A percentile compares a stretch with the other conserved stretches of the same genome.
These are phyloP conservation scores for Eilema depressum DNA, from an alignment of 2,888 invertebrate genomes.

Conservation along the genomic window DNA sequence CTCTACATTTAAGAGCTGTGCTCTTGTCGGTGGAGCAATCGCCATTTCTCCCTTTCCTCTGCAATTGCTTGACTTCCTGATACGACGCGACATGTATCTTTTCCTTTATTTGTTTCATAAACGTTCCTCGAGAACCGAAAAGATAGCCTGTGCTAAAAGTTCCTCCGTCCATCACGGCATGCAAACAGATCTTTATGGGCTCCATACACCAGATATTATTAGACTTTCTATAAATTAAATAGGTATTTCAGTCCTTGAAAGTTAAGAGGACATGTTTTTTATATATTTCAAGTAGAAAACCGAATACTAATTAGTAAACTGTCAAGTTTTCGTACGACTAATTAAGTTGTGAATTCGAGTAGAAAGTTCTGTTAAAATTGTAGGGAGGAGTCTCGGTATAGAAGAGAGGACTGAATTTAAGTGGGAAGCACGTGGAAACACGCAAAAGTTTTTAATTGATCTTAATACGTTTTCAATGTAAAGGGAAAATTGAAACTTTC, in stretches of 20 bases:
- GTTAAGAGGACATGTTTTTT: neutral
- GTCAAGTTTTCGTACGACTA: slow-evolving; percentile 4
- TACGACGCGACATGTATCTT: too few species aligned
- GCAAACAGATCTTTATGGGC: too few species aligned
- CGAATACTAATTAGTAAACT: neutral
- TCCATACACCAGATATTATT: too few species aligned
- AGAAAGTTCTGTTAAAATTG: slow-evolving; percentile 11
- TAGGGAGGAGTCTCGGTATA: neutral
- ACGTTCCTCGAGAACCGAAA: too few species aligned
- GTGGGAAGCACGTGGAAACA: neutral
- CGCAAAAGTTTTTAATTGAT: slow-evolving; percentile 43
- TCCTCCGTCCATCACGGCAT: too few species aligned
- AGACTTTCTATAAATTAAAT: neutral
- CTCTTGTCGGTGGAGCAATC: too few species aligned
- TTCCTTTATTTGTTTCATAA: too few species aligned
- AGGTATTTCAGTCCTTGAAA: neutral
- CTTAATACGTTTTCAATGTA: slow-evolving; percentile 48
- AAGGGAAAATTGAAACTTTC: slow-evolving; percentile 31
- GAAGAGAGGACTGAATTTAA: neutral
- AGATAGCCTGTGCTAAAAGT: too few species aligned
- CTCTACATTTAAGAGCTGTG: too few species aligned
- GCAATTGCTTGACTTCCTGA: too few species aligned
- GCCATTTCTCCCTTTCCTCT: too few species aligned
- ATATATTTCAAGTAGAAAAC: too few species aligned
- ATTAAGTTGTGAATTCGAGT: slow-evolving; percentile 8